Base-by-base conservation (phyloP, 2,113 vertebrate genomes). In the Chionodraco myersi region DNA sequence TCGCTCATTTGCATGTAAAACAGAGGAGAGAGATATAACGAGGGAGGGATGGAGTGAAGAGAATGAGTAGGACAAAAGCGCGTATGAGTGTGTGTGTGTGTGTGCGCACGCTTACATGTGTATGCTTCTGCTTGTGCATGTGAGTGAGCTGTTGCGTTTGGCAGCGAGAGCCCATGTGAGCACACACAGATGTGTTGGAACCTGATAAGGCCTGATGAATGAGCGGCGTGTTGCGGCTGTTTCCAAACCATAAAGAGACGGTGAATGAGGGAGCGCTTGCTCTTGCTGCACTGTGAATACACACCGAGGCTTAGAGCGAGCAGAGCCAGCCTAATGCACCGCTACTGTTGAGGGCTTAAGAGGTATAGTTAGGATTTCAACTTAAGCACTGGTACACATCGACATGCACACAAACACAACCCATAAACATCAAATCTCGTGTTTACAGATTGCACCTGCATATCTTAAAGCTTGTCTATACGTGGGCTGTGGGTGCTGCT, bases 141-240 rank as follows among this genome's bases (percentile, higher is more conserved):
- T 48, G 77, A 82, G 77, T 70, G 77, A 83, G 86, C 78, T 70
- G 26, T 74, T 77, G 86, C 81, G 51, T 53, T 82, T 90, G 92
- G 92, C 91, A 87, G 71, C 13, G 56, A 78, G 73, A 77, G 70
- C 71, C 74, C 84, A 87, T 54, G 57, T 61, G 36, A 85, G 87
- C 83, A 63, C 59, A 59, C 87, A 80, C 85, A 88, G 93, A 93
- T 92, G 91, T 93, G 92, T 93, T 93, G 86, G 72, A 90, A 91
- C 91, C 91, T 84, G 92, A 93, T 94, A 94, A 94, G 88, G 81
- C 86, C 90, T 77, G 90, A 91, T 94, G 93, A 93, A 93, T 93
- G 87, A 88, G 87, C 75, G 9, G 76, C 54, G 52, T 82, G 88
- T 79, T 89, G 75, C 10, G 13, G 79, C 84, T 83, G 88, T 86